phyloP scores from a whole-genome alignment of 2,888 invertebrate genomes.

The Autographa pulchrina region DNA sequence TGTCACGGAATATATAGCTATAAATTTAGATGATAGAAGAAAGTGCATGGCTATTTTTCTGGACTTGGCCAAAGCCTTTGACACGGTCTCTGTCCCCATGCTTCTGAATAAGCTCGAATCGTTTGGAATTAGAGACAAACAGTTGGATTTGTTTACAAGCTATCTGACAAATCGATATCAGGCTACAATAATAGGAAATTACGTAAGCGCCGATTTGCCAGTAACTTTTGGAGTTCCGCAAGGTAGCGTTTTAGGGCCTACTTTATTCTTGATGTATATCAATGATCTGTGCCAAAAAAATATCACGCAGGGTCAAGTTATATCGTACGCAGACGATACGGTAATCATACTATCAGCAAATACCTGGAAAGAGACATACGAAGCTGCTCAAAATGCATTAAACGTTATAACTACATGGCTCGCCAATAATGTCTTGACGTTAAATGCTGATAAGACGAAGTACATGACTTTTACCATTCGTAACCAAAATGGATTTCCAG shows the following conservation, averaged over 20 bases:
- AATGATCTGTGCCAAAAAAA: conserved; percentile 10
- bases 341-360: conserved; percentile 1
- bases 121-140: neutral
- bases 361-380: conserved; percentile 1
- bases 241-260: conserved; percentile 12
- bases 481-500: neutral
- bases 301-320: neutral
- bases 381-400: neutral
- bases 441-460: neutral
- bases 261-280: conserved; percentile 10
- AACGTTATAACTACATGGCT: neutral
- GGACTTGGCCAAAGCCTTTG: no score
- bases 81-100: no score
- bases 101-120: neutral
- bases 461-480: neutral
- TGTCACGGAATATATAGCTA: neutral
- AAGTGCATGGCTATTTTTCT: conserved; percentile 3
- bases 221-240: conserved; percentile 7
- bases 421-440: neutral
- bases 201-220: neutral
- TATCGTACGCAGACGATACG: conserved; percentile 9
- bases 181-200: neutral
- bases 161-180: conserved; percentile 1
- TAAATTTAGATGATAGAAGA: neutral
- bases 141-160: neutral